Conservation (phyloP, 2,888 invertebrate species). For the Leptopterna dolabrata region DNA sequence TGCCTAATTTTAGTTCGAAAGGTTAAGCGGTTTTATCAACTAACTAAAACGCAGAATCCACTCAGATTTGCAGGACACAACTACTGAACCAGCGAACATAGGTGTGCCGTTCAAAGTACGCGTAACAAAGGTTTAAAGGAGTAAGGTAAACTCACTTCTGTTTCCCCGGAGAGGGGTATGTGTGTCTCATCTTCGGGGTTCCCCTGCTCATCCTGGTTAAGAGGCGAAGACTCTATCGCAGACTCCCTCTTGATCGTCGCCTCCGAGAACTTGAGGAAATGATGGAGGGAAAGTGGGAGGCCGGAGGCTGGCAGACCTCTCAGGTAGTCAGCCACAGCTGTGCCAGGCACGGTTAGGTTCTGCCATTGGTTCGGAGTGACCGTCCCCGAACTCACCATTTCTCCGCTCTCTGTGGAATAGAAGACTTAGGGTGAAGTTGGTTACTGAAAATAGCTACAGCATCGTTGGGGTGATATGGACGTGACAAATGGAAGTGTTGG, state of each 20-base stretch:
- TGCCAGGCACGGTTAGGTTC: slow-evolving; percentile 69
- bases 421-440: slow-evolving; percentile 13
- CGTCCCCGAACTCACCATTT: slow-evolving; percentile 61
- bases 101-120: too few relatives aligned
- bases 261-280: slow-evolving; percentile 75
- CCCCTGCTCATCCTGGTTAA: slow-evolving; percentile 60
- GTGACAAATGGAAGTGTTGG: too few relatives aligned
- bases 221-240: slow-evolving; percentile 68
- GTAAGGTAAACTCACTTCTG: slow-evolving; percentile 36
- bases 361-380: slow-evolving; percentile 67
- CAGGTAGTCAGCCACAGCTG: slow-evolving; percentile 70
- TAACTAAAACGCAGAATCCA: too few relatives aligned
- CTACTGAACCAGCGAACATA: too few relatives aligned
- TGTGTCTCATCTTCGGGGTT: slow-evolving; percentile 51
- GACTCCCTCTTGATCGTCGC: slow-evolving; percentile 71
- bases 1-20: too few relatives aligned
- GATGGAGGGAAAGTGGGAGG: slow-evolving; percentile 72
- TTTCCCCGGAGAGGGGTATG: slow-evolving; percentile 3
- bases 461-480: background rate
- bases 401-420: slow-evolving; percentile 41
- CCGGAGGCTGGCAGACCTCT: slow-evolving; percentile 70
- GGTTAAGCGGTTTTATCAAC: too few relatives aligned
- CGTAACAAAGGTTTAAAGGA: too few relatives aligned
- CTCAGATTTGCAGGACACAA: too few relatives aligned
- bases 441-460: background rate